Base-by-base conservation (phyloP, 2,113 vertebrate species). In the Pygoscelis antarcticus region DNA sequence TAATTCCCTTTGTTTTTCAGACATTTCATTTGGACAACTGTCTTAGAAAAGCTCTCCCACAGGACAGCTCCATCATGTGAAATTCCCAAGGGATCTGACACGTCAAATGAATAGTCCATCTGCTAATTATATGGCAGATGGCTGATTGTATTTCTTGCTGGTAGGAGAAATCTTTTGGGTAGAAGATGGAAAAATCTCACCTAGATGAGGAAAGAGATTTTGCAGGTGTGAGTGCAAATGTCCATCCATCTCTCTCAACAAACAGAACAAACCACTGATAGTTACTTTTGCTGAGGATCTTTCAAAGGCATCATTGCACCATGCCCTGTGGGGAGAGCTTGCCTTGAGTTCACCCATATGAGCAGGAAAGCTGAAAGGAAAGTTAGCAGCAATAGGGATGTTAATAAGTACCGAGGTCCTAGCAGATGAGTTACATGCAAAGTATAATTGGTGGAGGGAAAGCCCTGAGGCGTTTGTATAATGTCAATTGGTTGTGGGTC, bases 21-120 rank as follows among this genome's bases (percentile, higher is more conserved):
- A 55, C 23, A 27, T 60, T 64, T 62, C 16, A 32, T 95, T 93
- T 95, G 55, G 92, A 62, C 30, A 77, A 15, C 19, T 64, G 22
- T 55, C 66, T 88, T 51, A 49, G 70, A 76, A 82, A 82, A 85
- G 11, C 78, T 92, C 52, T 96, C 87, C 66, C 62, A 55, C 44
- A 69, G 51, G 79, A 58, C 47, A 81, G 13, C 57, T 90, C 42
- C n/a, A 44, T 89, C 57, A 46, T 58, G 19, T 42, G 42, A 83
- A 78, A 86, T 83, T 93, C 86, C 75, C 52, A 79, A 87, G 66
- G 60, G 72, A 61, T 74, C 47, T 91, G 75, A 49, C 34, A 91
- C 94, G 52, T 79, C 75, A 96, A 86, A 93, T 65, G 74, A 92
- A 86, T 75, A 93, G 55, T 51, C 66, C 38, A 49, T 62, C 93